phyloP scores from a whole-genome alignment of 2,113 vertebrate genomes.

The Anhinga anhinga region DNA sequence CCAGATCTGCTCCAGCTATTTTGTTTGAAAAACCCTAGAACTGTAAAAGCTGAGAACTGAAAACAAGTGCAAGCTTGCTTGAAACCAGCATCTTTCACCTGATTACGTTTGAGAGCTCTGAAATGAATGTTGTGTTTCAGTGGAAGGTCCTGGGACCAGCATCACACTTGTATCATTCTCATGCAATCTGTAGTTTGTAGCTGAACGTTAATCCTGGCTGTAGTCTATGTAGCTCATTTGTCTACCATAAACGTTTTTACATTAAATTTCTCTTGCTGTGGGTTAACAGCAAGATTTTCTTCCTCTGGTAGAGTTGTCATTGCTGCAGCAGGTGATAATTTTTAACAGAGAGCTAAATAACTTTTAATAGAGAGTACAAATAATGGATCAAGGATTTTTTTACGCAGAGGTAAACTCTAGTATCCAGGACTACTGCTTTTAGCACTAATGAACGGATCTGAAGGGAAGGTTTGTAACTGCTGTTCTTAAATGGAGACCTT shows the following conservation, averaged over 20 bases:
- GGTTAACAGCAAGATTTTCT: neutral
- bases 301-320: neutral
- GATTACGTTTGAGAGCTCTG: neutral
- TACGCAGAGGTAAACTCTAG: neutral
- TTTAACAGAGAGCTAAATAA: neutral
- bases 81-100: neutral
- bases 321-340: neutral
- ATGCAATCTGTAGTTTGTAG: neutral
- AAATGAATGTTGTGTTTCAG: neutral
- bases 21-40: neutral
- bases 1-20: neutral
- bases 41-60: too few relatives aligned
- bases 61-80: neutral
- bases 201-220: neutral
- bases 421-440: neutral
- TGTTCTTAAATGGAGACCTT: neutral
- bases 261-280: neutral
- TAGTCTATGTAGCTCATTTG: conserved; percentile 2
- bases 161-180: neutral
- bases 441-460: neutral
- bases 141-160: too few relatives aligned
- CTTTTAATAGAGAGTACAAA: neutral
- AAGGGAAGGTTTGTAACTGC: neutral
- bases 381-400: neutral
- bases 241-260: neutral